Conservation (phyloP, 2,888 invertebrate species). For the Lithophane ornitopus region DNA sequence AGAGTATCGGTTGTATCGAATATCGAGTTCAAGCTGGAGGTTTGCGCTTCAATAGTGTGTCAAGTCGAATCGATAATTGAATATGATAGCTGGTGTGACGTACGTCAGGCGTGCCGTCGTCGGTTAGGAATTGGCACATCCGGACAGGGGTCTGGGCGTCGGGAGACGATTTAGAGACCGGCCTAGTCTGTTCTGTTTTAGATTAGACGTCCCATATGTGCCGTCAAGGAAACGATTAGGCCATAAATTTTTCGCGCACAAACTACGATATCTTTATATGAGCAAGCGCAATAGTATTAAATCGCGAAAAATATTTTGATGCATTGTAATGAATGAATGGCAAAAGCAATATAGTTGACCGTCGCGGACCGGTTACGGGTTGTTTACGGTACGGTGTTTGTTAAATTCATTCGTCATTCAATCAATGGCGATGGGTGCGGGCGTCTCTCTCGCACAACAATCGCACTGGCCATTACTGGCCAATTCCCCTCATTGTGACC, state of each 20-base stretch:
- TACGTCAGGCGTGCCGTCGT: conserved; percentile 70
- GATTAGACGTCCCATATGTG: conserved; percentile 34
- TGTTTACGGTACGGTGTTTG: conserved; percentile 82
- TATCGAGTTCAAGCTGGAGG: conserved; percentile 48
- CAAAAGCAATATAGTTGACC: conserved; percentile 60
- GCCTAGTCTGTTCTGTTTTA: conserved; percentile 53
- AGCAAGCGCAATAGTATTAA: not conserved
- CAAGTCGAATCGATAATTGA: conserved; percentile 78
- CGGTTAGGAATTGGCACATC: conserved; percentile 82
- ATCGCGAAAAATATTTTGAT: conserved; percentile 37
- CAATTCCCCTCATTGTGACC: conserved; percentile 90
- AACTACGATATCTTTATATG: not conserved
- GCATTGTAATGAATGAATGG: conserved; percentile 51
- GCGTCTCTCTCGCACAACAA: conserved; percentile 89
- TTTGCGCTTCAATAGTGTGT: conserved; percentile 68
- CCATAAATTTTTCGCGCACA: not conserved
- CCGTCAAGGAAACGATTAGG: conserved; percentile 10
- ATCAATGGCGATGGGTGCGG: conserved; percentile 89
- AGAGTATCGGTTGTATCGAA: conserved; percentile 35
- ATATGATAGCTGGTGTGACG: conserved; percentile 76
- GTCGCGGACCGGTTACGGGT: conserved; percentile 76
- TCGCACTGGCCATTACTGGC: conserved; percentile 88
- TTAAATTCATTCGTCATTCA: conserved; percentile 87
- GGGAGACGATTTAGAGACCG: conserved; percentile 67
- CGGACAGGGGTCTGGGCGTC: conserved; percentile 75